phyloP scores from a whole-genome alignment of 2,888 invertebrate species.

The Spatulosminthurus flaviceps region DNA sequence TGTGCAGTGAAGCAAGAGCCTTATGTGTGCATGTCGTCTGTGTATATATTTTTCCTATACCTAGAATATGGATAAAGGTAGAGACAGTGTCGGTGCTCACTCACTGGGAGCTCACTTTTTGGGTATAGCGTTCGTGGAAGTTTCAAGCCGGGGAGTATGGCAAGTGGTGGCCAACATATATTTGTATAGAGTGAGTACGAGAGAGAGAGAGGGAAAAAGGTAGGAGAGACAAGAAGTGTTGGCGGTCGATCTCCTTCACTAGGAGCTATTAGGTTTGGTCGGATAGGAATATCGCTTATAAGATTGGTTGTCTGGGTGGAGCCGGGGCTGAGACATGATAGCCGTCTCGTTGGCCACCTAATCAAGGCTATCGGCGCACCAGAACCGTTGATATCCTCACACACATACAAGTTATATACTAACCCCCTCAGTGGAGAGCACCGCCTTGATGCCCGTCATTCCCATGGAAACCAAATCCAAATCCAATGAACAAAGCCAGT shows the following conservation, averaged over 20 bases:
- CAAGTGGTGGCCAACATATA: conserved; percentile 29
- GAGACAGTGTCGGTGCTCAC: background rate
- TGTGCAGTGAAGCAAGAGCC: background rate
- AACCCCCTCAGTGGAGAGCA: conserved; percentile 15
- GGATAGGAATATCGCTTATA: conserved; percentile 49
- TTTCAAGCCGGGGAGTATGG: conserved; percentile 28
- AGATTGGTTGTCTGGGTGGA: conserved; percentile 58
- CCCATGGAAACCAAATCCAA: conserved; percentile 26
- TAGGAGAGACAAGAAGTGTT: conserved; percentile 25
- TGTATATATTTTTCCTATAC: background rate
- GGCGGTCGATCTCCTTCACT: conserved; percentile 24
- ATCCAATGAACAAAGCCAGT: conserved; percentile 28
- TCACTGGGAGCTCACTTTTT: conserved; percentile 11
- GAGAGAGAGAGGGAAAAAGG: background rate
- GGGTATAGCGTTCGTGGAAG: background rate
- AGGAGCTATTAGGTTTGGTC: conserved; percentile 39
- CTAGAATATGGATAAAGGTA: background rate
- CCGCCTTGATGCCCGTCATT: conserved; percentile 31
- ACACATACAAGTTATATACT: background rate
- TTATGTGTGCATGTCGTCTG: background rate
- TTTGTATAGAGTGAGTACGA: background rate
- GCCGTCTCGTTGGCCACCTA: conserved; percentile 55
- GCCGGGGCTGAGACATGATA: conserved; percentile 49
- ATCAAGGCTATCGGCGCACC: conserved; percentile 56
- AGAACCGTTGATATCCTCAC: conserved; percentile 39